Percentiles rank a stretch among this genome's conserved stretches.
phyloP scores from a whole-genome alignment of 53 echinoderm and acorn worm genomes.

The Stichopus horrens region DNA sequence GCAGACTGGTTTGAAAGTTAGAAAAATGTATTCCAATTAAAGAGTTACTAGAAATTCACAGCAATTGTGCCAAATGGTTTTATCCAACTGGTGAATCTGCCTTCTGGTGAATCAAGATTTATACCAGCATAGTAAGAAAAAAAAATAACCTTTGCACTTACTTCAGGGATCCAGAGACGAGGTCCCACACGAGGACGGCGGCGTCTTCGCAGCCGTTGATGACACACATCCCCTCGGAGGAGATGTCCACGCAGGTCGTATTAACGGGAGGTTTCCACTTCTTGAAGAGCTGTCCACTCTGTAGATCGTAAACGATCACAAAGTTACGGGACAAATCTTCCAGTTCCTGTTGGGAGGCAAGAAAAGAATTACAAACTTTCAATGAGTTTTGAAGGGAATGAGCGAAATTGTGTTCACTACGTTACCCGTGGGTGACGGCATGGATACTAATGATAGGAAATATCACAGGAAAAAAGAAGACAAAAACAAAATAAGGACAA shows the following conservation, averaged over 20 bases:
- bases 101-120: not conserved
- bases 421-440: too few relatives aligned
- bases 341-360: slow-evolving; percentile 62
- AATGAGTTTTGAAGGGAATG: too few relatives aligned
- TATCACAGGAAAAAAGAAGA: too few relatives aligned
- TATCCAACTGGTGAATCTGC: too few relatives aligned
- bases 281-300: slow-evolving; percentile 96
- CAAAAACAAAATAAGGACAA: too few relatives aligned
- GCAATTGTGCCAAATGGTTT: too few relatives aligned
- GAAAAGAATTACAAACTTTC: not conserved
- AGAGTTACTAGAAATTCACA: too few relatives aligned
- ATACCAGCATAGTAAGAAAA: not conserved
- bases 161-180: slow-evolving; percentile 89
- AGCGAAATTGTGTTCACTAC: too few relatives aligned
- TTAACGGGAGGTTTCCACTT: slow-evolving; percentile 97
- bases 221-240: slow-evolving; percentile 93
- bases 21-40: too few relatives aligned
- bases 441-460: too few relatives aligned
- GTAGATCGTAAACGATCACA: slow-evolving; percentile 97
- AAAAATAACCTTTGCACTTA: slow-evolving; percentile 45
- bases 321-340: slow-evolving; percentile 87
- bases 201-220: slow-evolving; percentile 92
- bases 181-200: slow-evolving; percentile 83
- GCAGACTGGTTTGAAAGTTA: too few relatives aligned
- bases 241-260: slow-evolving; percentile 90